A percentile compares a stretch with the other conserved stretches of the same genome.
Conservation (phyloP, 2,888 invertebrate genomes). For the Nemotelus nigrinus region DNA sequence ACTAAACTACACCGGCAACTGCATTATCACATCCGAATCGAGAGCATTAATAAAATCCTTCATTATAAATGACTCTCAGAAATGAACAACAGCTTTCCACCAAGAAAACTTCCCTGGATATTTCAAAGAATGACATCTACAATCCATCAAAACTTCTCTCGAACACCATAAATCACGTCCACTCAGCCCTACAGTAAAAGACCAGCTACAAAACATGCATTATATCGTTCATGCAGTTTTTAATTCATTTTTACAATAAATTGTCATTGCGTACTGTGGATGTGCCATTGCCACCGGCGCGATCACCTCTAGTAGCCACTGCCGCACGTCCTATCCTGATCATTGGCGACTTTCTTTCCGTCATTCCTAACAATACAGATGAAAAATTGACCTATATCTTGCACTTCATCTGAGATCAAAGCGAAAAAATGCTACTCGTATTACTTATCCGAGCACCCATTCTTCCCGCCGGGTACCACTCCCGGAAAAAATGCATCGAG, state of each 20-base stretch:
- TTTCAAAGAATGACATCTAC: no score
- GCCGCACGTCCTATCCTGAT: background rate
- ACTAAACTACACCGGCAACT: no score
- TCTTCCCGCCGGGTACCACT: background rate
- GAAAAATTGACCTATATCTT: conserved; percentile 40
- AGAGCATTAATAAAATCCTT: no score
- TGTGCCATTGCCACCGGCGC: background rate
- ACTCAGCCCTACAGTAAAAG: no score
- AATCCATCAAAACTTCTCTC: no score
- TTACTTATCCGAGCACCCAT: conserved; percentile 25
- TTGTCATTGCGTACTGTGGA: conserved; percentile 6
- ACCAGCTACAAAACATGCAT: no score
- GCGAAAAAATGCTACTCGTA: background rate
- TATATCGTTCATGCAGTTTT: background rate
- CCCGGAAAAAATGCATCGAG: background rate
- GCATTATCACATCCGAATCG: no score
- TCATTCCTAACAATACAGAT: background rate
- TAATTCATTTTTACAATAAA: conserved; percentile 28
- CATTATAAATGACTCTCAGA: no score
- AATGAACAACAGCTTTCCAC: no score
- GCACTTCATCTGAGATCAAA: background rate
- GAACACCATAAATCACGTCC: no score
- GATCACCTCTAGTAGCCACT: no score
- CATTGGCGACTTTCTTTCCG: background rate
- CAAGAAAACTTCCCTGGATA: no score